Percentiles rank a stretch among this genome's conserved stretches.
These are phyloP conservation scores for Cryptus viduatorius DNA, from an alignment of 2,888 invertebrate species.

Conservation along the genomic window DNA sequence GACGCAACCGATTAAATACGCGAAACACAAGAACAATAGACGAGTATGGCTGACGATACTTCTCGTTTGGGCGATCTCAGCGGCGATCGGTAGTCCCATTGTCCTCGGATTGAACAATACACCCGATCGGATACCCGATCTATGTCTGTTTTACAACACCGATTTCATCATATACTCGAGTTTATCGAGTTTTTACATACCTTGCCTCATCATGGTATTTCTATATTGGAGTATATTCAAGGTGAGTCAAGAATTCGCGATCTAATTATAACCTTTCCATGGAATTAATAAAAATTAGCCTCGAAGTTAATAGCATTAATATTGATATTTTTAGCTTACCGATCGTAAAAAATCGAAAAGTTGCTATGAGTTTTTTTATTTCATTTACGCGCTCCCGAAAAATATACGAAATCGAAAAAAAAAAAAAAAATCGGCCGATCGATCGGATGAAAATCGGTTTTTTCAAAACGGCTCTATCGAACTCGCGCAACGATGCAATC, in stretches of 20 bases:
- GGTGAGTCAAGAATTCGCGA: conserved; percentile 86
- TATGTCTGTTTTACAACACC: conserved; percentile 98
- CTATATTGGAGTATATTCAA: conserved; percentile 99
- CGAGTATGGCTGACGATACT: conserved; percentile 98
- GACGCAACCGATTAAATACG: conserved; percentile 99
- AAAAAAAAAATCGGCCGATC: no score
- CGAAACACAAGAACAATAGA: conserved; percentile 98
- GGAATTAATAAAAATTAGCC: not conserved
- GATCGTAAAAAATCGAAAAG: no score
- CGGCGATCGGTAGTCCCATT: conserved; percentile 98
- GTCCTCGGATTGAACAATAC: conserved; percentile 98
- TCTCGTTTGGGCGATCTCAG: conserved; percentile 97
- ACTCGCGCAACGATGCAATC: no score
- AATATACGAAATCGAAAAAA: no score
- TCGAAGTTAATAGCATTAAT: not conserved
- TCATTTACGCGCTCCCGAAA: no score
- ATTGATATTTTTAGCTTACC: no score
- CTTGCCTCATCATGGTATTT: conserved; percentile 99
- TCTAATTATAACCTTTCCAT: not conserved
- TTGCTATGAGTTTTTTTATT: no score
- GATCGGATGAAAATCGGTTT: no score
- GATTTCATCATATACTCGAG: conserved; percentile 99
- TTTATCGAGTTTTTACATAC: conserved; percentile 99
- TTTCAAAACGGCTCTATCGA: no score
- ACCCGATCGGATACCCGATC: conserved; percentile 92